Conservation (phyloP, 2,797 vertebrate species). For the Melopsittacus undulatus region DNA sequence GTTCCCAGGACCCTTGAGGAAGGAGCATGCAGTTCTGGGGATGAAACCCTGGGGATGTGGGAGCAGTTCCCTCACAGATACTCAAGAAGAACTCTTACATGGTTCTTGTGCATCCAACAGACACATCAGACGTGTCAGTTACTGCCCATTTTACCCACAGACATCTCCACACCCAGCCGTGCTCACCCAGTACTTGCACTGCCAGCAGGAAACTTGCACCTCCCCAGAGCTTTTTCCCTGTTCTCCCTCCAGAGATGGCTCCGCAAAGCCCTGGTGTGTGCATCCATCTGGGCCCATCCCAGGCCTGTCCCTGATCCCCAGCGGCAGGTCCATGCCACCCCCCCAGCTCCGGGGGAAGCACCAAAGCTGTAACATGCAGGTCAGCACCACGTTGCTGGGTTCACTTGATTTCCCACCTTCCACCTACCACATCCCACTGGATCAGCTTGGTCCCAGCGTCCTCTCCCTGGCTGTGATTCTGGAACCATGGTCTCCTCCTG, state of each 20-base stretch:
- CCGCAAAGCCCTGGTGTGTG: neutral
- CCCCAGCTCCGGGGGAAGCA: neutral
- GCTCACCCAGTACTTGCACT: neutral
- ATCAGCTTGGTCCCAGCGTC: neutral
- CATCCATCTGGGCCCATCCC: neutral
- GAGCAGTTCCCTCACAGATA: neutral
- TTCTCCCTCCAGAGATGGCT: neutral
- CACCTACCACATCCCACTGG: neutral
- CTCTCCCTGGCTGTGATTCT: neutral
- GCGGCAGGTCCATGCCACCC: rapidly evolving
- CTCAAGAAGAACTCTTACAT: neutral
- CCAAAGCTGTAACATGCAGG: neutral
- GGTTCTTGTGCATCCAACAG: neutral
- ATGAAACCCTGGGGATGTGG: neutral
- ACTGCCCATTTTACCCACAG: neutral
- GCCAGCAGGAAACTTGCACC: neutral
- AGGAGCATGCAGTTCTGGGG: no score
- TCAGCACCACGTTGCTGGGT: neutral
- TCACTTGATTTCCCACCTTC: neutral
- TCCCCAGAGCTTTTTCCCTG: neutral
- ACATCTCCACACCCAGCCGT: neutral
- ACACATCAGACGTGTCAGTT: rapidly evolving
- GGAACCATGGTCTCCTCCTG: neutral
- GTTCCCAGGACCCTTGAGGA: neutral
- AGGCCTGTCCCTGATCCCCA: neutral